Evolutionary conservation across 2,797 vertebrate genomes (phyloP), one percentile per base, ranked within the genome.

Genomic region (Sebastes wilsoni): DNA sequence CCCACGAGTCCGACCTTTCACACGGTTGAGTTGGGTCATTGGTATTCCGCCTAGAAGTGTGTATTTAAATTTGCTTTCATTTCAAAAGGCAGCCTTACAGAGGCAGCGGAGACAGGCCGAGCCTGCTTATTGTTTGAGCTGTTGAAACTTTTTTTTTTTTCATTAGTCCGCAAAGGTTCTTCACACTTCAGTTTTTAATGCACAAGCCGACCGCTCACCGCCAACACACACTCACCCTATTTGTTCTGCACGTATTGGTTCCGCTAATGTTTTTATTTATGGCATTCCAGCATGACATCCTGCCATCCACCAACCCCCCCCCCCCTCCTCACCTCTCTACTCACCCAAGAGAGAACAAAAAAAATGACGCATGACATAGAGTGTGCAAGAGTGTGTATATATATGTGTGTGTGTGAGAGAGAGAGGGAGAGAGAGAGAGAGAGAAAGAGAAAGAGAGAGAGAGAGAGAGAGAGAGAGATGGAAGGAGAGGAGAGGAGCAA

Each of bases 251-350:
- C 82, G 82, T 92, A 91, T 93, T 94, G 89, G 88, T 91, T 92
- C 87, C 42, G 52, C 88, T 94, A 93, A 95, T 95, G 93, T 93
- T 94, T 95, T 96, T 95, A 94, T 95, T 94, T 94, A 94, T 93
- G 88, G 88, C 84, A 80, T 93, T 92, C 88, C 85, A 86, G 87
- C 90, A 90, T 94, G 88, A 92, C 91, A 89, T 91, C 80, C 85
- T 78, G 81, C 88, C 88, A 88, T 85, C 82, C 79, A 28, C 59
- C 86, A 87, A 60, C 89, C 85, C 56, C 84, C 69, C n/a, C n/a
- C 82, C 76, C 87, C 66, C 77, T 1, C 34, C 36, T 36, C 85
- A 82, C 87, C 88, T 83, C 86, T 84, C 87, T 79, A 81, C 82
- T 85, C 89, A 89, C 82, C 85, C 88, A 79, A 79, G 85, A 89